Evolutionary conservation across 2,113 vertebrate genomes (phyloP), one percentile per base, ranked within the genome.

Genomic region (Erpornis zantholeuca): DNA sequence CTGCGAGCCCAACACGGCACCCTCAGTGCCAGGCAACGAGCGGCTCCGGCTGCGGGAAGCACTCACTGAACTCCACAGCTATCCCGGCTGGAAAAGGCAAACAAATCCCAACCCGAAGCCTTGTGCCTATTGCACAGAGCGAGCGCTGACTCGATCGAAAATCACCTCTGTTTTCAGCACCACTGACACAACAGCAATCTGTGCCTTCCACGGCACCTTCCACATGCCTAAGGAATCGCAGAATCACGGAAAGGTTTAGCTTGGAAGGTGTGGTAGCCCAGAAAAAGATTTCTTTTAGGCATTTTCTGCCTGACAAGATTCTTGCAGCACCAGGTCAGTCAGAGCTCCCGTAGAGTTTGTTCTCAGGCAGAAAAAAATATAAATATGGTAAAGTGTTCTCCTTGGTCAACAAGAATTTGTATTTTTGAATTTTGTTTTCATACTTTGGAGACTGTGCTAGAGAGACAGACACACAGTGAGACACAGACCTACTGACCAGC

Each of bases 221-320:
- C 68, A 3, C 0, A 4, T 0, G 22, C 31, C 23, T 7, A 11
- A 29, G 47, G 38, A 68, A 18, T 3, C 0, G 1, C 17, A 22
- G 54, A 40, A 47, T 35, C 47, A 2, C 5, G 54, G 70, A 40
- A 54, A 9, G 25, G 11, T 5, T 82, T 49, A 29, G 47, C 47
- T 20, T 49, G 25, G n/a, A 35, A 54, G 25, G n/a, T n/a, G n/a
- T n/a, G n/a, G n/a, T n/a, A n/a, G n/a, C n/a, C n/a, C n/a, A n/a
- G n/a, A n/a, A n/a, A n/a, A n/a, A n/a, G n/a, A n/a, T n/a, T n/a
- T n/a, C n/a, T n/a, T n/a, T n/a, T n/a, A n/a, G n/a, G n/a, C n/a
- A n/a, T n/a, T n/a, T n/a, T n/a, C n/a, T n/a, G n/a, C n/a, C n/a
- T n/a, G n/a, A n/a, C n/a, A n/a, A n/a, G n/a, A n/a, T n/a, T n/a